A percentile compares a stretch with the other conserved stretches of the same genome.
phyloP scores from a whole-genome alignment of 2,113 vertebrate genomes.

The Orthochromis indermauri region DNA sequence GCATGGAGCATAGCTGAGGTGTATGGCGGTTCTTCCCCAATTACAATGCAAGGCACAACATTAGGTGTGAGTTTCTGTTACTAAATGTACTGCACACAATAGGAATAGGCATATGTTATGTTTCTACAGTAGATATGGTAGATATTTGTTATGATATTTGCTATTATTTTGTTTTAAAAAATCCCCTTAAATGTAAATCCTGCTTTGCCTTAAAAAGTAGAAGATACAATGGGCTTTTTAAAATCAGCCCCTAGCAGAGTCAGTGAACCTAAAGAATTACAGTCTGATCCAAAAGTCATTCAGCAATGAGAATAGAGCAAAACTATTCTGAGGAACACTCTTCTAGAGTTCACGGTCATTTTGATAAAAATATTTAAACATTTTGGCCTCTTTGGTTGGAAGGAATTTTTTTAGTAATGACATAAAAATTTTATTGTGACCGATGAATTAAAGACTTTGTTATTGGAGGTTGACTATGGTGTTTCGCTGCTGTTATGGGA shows the following conservation, averaged over 20 bases:
- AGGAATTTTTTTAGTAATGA: not conserved
- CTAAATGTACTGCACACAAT: not conserved
- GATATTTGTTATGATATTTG: not conserved
- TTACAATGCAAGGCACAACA: not conserved
- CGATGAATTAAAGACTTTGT: accelerated
- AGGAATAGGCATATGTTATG: not conserved
- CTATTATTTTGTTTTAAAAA: not conserved
- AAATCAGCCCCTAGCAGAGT: not conserved
- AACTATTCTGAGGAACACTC: not conserved
- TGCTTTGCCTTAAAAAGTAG: not conserved
- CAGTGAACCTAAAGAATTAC: not conserved
- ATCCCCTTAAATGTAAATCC: not conserved
- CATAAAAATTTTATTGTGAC: not conserved
- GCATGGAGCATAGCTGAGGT: not conserved
- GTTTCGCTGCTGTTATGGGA: not conserved
- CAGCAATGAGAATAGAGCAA: not conserved
- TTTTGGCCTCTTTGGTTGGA: not conserved
- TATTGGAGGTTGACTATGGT: not conserved
- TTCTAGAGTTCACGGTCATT: not conserved
- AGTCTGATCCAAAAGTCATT: not conserved
- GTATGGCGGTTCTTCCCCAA: not conserved
- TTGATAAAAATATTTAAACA: not conserved
- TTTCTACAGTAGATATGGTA: not conserved
- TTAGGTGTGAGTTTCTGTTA: not conserved
- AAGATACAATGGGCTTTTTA: not conserved